Base-by-base conservation (phyloP, 2,113 vertebrate genomes). In the Tichodroma muraria region DNA sequence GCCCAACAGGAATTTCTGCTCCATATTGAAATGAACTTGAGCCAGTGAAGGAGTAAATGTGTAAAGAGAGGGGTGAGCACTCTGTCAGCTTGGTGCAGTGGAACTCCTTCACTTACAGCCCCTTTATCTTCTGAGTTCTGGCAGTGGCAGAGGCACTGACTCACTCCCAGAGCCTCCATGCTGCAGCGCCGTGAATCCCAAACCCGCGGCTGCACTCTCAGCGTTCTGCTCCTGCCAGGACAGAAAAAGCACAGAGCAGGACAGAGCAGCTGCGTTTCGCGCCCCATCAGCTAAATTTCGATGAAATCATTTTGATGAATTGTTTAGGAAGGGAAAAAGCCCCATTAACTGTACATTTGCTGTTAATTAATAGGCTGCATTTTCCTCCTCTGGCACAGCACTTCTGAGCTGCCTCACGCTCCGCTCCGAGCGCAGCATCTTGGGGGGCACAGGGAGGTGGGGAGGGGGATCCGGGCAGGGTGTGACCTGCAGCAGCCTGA, bases 211-310 rank as follows among this genome's bases (percentile, higher is more conserved):
- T 94, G 94, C 91, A 82, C 68, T 70, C 88, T 90, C 91, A 91
- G 92, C 90, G 88, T 85, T 96, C 92, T 63, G 28, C 61, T 93
- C 77, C 54, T 95, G 89, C 63, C 76, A 92, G 94, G 90, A 85
- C 91, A 95, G 96, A 81, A 92, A 92, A 95, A 96, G 91, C 53
- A 0, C 94, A 70, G 89, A 89, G 84, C 93, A 85, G 94, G 94
- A 93, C 92, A 70, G 89, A 68, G 70, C 97, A 96, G 95, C 96
- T 96, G 95, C 54, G 30, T 52, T 96, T 95, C 94, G 89, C 35
- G 81, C 95, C 95, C 94, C 91, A 96, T 96, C 94, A 96, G 96
- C 96, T 96, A 89, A 95, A 96, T 95, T 94, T 96, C 94, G 78
- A 63, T 96, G 95, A 91, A 97, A 94, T 95, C 66, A 89, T 96